Evolutionary conservation across 1,140 invertebrate genomes (phyloP), one percentile per base, ranked within the genome.

Genomic region (Lepidotrigona ventralis): DNA sequence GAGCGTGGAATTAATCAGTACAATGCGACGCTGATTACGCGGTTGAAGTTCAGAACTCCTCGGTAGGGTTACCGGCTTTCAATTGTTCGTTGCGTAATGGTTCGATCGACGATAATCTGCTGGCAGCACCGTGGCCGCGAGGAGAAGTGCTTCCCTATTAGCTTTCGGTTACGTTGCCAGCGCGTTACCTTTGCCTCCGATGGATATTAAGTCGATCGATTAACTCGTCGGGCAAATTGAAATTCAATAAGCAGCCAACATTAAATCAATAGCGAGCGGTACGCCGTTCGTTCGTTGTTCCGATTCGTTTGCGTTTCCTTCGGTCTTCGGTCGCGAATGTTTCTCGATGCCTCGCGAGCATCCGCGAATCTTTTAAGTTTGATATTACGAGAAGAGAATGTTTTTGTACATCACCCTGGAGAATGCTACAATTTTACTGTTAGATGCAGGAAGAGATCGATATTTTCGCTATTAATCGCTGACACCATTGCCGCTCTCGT

Each of bases 121-220:
- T 83, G 29, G 54, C 76, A 68, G 77, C 75, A 72, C 66, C 56
- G 68, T 51, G 51, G 14, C n/a, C 54, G 56, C 39, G 74, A 60
- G 21, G 75, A 88, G 81, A 87, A 85, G 87, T 85, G 86, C 86
- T 87, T 85, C 83, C 75, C 60, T 79, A 85, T 87, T 85, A 81
- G 58, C 73, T 53, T 64, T 76, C 51, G 81, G 72, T 87, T 80
- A 86, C 76, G 72, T 83, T 69, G 84, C 56, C 17, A 76, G 63
- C 69, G 58, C 58, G 87, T 85, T 76, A 77, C 76, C 73, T 84
- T 76, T 69, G 71, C 81, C 56, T 71, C 60, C 46, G 69, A 63
- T 63, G 70, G 54, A 75, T 73, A 73, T 68, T 77, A 81, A 64
- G 83, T 81, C 58, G 85, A 87, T 87, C 86, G 85, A 46, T 84